Conservation (phyloP, 2,113 vertebrate genomes). For the Semnopithecus entellus region DNA sequence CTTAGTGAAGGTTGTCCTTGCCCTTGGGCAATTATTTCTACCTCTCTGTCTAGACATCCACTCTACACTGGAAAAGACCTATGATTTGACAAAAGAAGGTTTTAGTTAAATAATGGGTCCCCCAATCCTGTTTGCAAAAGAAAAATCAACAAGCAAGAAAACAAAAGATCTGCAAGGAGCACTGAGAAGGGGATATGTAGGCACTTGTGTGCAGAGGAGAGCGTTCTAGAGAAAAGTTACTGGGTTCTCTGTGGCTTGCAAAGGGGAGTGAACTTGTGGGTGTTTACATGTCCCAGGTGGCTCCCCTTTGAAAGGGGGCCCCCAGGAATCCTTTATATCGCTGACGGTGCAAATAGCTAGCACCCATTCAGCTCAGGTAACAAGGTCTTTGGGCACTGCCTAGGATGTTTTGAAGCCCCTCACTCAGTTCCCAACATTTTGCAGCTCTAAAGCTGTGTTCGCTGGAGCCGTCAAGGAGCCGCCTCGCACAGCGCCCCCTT, state of each 20-base stretch:
- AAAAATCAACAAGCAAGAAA: conserved; percentile 37
- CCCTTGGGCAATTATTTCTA: neutral
- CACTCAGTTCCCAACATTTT: neutral
- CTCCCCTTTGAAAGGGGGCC: neutral
- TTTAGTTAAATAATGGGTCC: neutral
- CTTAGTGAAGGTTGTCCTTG: neutral
- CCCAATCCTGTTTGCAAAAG: conserved; percentile 46
- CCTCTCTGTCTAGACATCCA: conserved; percentile 47
- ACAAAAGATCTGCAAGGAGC: conserved; percentile 4
- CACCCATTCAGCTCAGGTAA: neutral
- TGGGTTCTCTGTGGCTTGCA: neutral
- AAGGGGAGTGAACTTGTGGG: neutral
- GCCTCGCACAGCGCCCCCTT: neutral
- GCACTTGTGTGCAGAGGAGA: neutral
- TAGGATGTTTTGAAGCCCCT: neutral
- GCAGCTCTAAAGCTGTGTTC: neutral
- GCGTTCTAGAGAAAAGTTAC: neutral
- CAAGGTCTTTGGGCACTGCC: neutral
- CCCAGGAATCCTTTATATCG: neutral
- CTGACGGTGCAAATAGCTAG: neutral
- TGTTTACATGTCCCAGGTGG: neutral
- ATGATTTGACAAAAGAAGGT: conserved; percentile 33
- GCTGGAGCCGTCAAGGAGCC: neutral
- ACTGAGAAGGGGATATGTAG: neutral
- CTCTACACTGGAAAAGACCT: neutral